Base-by-base conservation (phyloP, 2,888 invertebrate genomes). In the Saturnia pavonia region DNA sequence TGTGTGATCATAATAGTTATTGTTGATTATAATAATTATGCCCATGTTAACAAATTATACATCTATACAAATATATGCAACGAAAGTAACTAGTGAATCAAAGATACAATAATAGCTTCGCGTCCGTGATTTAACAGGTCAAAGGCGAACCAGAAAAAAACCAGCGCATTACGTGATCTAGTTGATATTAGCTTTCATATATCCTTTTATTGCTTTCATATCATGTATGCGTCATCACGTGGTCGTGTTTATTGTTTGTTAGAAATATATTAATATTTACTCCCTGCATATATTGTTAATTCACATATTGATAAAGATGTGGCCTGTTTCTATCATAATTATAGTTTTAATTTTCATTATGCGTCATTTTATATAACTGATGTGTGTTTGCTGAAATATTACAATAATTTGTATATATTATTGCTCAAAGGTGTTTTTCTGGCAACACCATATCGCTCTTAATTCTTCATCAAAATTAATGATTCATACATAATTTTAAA, bases 121-220 rank as follows among this genome's bases (percentile, higher is more conserved):
- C 40, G 65, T 70, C 66, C 40, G 66, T 68, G 34, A 42, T 68
- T 65, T 43, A 48, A 34, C 43, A 70, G 69, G 42, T 40, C 42
- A 65, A 34, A 65, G 40, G 65, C 65, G 65, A 40, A 65, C 40
- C 57, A 25, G 57, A 57, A 12, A 14, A 43, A 51, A 57, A 25
- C 25, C 14, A 7, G 8, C 65, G 34, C 65, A 25, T 43, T 77
- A 85, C 87, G 87, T 87, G 87, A 83, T 81, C 80, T 71, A 71
- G 69, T 68, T 76, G 77, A 81, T 87, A 87, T 87, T 86, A 81
- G 81, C 78, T 85, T 79, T 80, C 79, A 77, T 80, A 78, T 73
- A 74, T 76, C 72, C 70, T 75, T 76, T 77, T 78, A 77, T 77
- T 77, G 72, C 73, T 69, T 70, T 71, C 68, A 71, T 72, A 71